Percentiles rank a stretch among this genome's conserved stretches.
Evolutionary conservation across 2,888 invertebrate genomes (phyloP).

Genomic region (Teleogryllus oceanicus): DNA sequence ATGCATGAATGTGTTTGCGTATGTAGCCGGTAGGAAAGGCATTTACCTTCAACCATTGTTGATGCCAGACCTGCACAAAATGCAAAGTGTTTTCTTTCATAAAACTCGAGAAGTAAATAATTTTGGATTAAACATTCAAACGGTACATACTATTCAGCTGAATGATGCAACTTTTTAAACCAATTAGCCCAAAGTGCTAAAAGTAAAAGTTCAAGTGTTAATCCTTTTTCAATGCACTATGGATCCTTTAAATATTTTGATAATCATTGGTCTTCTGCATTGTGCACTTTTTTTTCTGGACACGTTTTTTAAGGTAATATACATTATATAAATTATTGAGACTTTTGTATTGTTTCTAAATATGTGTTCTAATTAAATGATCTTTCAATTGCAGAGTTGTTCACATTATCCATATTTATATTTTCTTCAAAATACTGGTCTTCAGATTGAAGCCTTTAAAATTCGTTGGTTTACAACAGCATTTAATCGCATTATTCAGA

Average conservation of each 20-base stretch:
- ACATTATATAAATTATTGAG: not conserved
- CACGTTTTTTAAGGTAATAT: conserved; percentile 74
- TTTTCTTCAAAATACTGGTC: conserved; percentile 71
- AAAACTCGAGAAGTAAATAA: too few relatives aligned
- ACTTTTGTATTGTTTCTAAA: conserved; percentile 23
- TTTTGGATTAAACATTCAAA: too few relatives aligned
- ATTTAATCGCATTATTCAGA: conserved; percentile 70
- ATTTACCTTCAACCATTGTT: too few relatives aligned
- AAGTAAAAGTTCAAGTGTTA: too few relatives aligned
- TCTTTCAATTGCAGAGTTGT: conserved; percentile 62
- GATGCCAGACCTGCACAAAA: too few relatives aligned
- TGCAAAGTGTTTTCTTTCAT: too few relatives aligned
- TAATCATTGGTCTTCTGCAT: conserved; percentile 62
- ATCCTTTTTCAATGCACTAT: conserved; percentile 46
- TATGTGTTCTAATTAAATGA: conserved; percentile 42
- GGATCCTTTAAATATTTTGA: conserved; percentile 63
- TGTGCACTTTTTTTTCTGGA: conserved; percentile 72
- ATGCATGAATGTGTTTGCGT: too few relatives aligned
- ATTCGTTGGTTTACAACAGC: conserved; percentile 76
- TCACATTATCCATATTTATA: conserved; percentile 77
- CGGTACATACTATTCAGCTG: too few relatives aligned
- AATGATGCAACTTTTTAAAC: too few relatives aligned
- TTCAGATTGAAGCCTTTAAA: conserved; percentile 67
- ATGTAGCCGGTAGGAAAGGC: too few relatives aligned
- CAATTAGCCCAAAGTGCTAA: too few relatives aligned